phyloP scores from a whole-genome alignment of 2,888 invertebrate species.

The Ecdyonurus torrentis region DNA sequence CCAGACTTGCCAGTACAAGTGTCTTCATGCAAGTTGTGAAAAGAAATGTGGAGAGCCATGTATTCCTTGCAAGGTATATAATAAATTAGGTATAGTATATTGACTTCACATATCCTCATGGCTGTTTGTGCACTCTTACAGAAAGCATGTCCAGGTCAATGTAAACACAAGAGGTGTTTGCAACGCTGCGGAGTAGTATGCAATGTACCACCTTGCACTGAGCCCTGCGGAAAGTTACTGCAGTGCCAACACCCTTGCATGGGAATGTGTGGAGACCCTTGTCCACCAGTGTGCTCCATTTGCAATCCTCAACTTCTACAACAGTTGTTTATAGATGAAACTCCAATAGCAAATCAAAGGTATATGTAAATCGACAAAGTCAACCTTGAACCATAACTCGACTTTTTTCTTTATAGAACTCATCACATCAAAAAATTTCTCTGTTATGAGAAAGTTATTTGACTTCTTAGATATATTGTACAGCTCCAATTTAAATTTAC shows the following conservation, averaged over 20 bases:
- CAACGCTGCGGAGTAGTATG: not conserved
- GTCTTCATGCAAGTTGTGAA: not conserved
- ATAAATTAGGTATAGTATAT: too few species aligned
- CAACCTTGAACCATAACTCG: too few species aligned
- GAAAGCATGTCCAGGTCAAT: not conserved
- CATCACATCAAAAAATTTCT: too few species aligned
- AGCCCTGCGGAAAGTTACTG: not conserved
- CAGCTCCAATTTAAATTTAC: too few species aligned
- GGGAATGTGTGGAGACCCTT: not conserved
- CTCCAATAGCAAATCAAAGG: too few species aligned
- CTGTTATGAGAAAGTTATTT: too few species aligned
- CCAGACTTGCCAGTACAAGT: not conserved
- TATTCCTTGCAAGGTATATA: not conserved
- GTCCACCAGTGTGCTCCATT: not conserved
- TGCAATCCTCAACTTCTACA: not conserved
- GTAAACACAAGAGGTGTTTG: not conserved
- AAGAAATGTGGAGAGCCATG: not conserved
- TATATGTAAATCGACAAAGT: too few species aligned
- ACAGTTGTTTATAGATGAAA: too few species aligned
- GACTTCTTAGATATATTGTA: too few species aligned
- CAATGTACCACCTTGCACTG: not conserved
- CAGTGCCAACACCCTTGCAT: not conserved
- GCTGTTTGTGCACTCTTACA: not conserved
- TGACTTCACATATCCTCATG: too few species aligned
- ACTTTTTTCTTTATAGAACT: too few species aligned